Base-by-base conservation (phyloP, 2,888 invertebrate species). In the Xestoiulus laeticollis region DNA sequence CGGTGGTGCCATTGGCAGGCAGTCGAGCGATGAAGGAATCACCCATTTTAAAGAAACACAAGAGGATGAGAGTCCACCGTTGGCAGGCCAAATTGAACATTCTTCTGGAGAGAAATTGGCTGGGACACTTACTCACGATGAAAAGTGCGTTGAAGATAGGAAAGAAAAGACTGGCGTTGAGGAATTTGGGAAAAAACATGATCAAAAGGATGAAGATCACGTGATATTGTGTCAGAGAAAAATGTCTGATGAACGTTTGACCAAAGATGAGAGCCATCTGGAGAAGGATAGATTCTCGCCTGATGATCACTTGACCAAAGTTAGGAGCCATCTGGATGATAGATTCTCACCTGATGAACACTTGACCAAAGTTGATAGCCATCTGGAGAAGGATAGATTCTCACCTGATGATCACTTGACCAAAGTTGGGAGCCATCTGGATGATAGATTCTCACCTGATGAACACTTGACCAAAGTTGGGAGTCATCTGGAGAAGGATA, bases 21-120 rank as follows among this genome's bases (percentile, higher is more conserved):
- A 30, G 78, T 26, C 30, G 26, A 78, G 78, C 30, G 78, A 78
- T 26, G 78, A 78, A 16, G 78, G 78, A 78, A 78, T 78, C 78
- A 78, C 78, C 3, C 30, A 30, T 30, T 78, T 78, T 26, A 78
- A 78, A 78, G 78, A 78, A 0, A 12, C 30, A 4, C 78, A 30
- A 30, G 78, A 78, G 30, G 78, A 78, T 8, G 68, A 68, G 22
- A 26, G 68, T 26, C 68, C 68, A 6, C 10, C 22, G 30, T 2
- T 48, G 78, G 30, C 78, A 30, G 30, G 26, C 3, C 26, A 68
- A 26, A 68, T 68, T 10, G 68, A 68, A 10, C 68, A 68, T 3
- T 68, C 68, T 1, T 22, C 26, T 10, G 68, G 26, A 68, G 78
- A 78, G 16, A 30, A 30, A 78, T 2, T 10, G 3, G 78, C 0